Percentiles rank a stretch among this genome's conserved stretches.
Conservation (phyloP, 1,140 invertebrate genomes). For the Penaeus chinensis region DNA sequence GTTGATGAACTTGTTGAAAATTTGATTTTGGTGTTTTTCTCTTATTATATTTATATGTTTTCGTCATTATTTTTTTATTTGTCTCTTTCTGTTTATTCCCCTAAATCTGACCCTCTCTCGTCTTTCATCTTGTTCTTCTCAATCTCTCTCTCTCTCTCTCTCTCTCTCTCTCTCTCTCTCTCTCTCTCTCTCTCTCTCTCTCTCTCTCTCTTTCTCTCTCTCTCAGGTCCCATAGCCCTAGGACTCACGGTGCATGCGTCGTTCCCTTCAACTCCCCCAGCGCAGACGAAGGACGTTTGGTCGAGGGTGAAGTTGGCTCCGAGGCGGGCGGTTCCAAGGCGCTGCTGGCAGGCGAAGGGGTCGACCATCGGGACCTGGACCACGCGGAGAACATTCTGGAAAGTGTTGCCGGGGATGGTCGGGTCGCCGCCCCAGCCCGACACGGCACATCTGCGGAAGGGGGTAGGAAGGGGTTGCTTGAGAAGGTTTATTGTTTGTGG, state of each 20-base stretch:
- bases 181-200: neutral
- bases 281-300: constrained; percentile 84
- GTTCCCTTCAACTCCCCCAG: constrained; percentile 91
- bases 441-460: constrained; percentile 75
- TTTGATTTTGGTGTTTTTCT: too few species aligned
- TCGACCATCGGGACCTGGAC: constrained; percentile 47
- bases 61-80: too few species aligned
- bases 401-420: constrained; percentile 75
- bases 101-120: too few species aligned
- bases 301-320: constrained; percentile 43
- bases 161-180: neutral
- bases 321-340: constrained; percentile 34
- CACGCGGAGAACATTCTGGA: constrained; percentile 76
- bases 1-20: constrained; percentile 66
- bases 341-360: neutral
- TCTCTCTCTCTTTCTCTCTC: too few species aligned
- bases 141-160: neutral
- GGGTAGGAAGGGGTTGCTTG: constrained; percentile 66
- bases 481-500: too few species aligned
- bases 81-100: too few species aligned
- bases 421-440: constrained; percentile 84
- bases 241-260: constrained; percentile 71
- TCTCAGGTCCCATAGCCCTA: too few species aligned
- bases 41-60: too few species aligned
- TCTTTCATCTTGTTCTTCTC: too few species aligned